Percentiles rank a stretch among this genome's conserved stretches.
phyloP scores from a whole-genome alignment of 2,888 invertebrate species.

The Pristionchus maxplancki region DNA sequence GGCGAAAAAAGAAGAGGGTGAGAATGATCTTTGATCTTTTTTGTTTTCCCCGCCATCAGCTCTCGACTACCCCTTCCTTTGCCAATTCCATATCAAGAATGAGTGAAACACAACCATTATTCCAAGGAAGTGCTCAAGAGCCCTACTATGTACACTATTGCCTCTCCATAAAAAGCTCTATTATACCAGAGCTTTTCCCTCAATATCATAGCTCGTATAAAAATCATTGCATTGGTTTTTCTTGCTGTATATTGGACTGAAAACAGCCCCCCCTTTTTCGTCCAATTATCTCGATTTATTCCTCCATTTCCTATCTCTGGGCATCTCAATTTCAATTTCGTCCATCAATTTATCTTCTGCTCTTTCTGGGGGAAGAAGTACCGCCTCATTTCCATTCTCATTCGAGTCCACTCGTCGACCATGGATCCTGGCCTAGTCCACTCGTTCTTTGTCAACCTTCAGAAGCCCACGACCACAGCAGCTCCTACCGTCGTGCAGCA shows the following conservation, averaged over 20 bases:
- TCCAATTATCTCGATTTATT: not conserved
- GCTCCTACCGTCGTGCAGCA: not conserved
- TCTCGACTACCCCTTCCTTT: too few species aligned
- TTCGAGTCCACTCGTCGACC: not conserved
- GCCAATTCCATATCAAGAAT: too few species aligned
- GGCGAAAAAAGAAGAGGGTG: conserved; percentile 8
- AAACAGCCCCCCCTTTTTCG: not conserved
- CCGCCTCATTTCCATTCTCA: not conserved
- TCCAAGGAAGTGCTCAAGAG: too few species aligned
- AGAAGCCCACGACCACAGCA: not conserved
- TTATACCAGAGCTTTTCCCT: too few species aligned
- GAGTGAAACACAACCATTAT: too few species aligned
- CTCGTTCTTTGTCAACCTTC: not conserved
- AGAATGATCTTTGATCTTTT: conserved; percentile 32
- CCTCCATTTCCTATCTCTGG: not conserved
- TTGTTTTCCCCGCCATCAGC: too few species aligned
- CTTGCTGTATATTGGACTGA: not conserved
- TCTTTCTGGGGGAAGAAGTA: not conserved
- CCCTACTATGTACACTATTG: too few species aligned
- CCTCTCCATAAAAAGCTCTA: too few species aligned
- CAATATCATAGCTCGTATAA: too few species aligned
- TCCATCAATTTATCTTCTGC: not conserved
- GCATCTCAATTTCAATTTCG: not conserved
- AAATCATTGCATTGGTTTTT: too few species aligned
- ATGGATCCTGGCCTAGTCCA: not conserved